Conservation (phyloP, 2,797 vertebrate genomes). For the Eupleurogrammus muticus region DNA sequence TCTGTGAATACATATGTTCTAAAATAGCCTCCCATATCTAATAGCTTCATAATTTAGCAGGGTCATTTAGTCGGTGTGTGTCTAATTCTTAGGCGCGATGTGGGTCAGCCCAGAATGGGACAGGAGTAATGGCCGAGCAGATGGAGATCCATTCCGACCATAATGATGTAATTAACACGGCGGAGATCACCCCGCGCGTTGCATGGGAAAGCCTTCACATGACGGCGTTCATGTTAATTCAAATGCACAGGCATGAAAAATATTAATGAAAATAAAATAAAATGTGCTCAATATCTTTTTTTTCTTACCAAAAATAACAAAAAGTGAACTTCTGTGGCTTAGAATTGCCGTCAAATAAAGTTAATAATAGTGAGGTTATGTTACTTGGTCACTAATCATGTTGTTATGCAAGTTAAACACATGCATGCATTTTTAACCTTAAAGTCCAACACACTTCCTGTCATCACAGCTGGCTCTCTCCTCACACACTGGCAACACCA, state of each 20-base stretch:
- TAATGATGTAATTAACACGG: constrained; percentile 86
- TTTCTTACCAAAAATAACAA: not conserved
- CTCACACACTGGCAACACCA: constrained; percentile 51
- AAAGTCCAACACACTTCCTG: constrained; percentile 20
- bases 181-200: constrained; percentile 65
- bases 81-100: constrained; percentile 76
- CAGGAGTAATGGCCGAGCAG: constrained; percentile 80
- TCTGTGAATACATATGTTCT: constrained; percentile 77
- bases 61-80: constrained; percentile 78
- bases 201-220: constrained; percentile 70
- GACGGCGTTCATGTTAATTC: constrained; percentile 38
- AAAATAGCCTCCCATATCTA: constrained; percentile 82
- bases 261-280: not conserved
- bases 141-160: constrained; percentile 82
- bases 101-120: constrained; percentile 77
- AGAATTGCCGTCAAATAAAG: not conserved
- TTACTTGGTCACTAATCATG: not conserved
- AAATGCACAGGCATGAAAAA: not conserved
- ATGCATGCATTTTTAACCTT: constrained; percentile 4
- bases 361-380: not conserved
- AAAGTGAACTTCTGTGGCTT: not conserved
- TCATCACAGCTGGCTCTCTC: constrained; percentile 45
- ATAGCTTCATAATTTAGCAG: constrained; percentile 84
- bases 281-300: not conserved
- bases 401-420: constrained; percentile 17